These are phyloP conservation scores for Hirtodrosophila alboralis DNA, from an alignment of 2,888 invertebrate genomes.

Conservation along the genomic window DNA sequence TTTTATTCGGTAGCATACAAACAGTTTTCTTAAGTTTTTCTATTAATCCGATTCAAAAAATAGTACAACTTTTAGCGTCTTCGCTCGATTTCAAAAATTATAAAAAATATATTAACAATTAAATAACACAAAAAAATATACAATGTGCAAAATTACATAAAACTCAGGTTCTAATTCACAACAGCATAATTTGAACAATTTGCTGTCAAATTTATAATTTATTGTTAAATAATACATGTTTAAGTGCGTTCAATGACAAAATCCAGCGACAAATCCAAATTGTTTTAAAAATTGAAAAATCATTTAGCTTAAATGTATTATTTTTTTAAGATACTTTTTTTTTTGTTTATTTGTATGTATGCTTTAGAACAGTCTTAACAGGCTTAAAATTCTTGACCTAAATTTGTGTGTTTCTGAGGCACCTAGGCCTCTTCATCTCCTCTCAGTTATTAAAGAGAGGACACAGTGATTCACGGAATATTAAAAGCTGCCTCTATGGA, in stretches of 20 bases:
- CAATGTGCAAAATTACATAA: constrained; percentile 51
- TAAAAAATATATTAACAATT: constrained; percentile 22
- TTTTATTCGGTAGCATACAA: constrained; percentile 76
- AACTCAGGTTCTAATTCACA: constrained; percentile 36
- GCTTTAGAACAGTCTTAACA: constrained; percentile 38
- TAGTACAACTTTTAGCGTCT: constrained; percentile 38
- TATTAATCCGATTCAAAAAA: constrained; percentile 56
- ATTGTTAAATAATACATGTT: constrained; percentile 37
- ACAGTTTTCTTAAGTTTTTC: constrained; percentile 74
- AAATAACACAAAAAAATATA: constrained; percentile 29
- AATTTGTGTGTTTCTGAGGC: constrained; percentile 56
- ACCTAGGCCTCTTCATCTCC: constrained; percentile 36
- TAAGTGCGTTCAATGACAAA: constrained; percentile 54
- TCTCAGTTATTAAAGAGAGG: constrained; percentile 25
- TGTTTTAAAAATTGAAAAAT: constrained; percentile 9
- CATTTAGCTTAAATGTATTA: background rate
- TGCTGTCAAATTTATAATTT: constrained; percentile 43
- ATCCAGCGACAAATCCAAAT: constrained; percentile 24
- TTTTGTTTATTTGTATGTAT: constrained; percentile 32
- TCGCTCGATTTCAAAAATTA: constrained; percentile 37
- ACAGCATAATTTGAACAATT: constrained; percentile 39
- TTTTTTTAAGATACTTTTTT: constrained; percentile 17
- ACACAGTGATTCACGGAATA: constrained; percentile 21
- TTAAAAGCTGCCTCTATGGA: constrained; percentile 16
- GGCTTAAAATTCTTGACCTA: constrained; percentile 74